Evolutionary conservation across 2,888 invertebrate genomes (phyloP).

Genomic region (Rhagophthalmus giganteus): DNA sequence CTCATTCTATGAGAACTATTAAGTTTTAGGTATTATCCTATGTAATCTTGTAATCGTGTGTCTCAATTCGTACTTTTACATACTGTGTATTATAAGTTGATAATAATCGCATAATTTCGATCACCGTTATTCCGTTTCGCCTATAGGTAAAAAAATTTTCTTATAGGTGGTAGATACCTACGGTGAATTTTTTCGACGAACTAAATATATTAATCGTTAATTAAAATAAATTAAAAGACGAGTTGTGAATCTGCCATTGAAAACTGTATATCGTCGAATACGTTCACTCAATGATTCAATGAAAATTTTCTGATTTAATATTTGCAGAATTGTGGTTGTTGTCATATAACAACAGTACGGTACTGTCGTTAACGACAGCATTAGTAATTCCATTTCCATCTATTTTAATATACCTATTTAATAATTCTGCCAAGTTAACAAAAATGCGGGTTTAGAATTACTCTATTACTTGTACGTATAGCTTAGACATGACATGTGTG

Average conservation of each 20-base stretch:
- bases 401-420: constrained; percentile 38
- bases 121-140: too few species aligned
- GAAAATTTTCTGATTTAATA: constrained; percentile 21
- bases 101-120: constrained; percentile 19
- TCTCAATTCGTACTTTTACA: constrained; percentile 30
- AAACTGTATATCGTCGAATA: constrained; percentile 9
- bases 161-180: too few species aligned
- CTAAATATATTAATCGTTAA: constrained; percentile 10
- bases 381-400: constrained; percentile 37
- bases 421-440: constrained; percentile 53
- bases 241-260: too few species aligned
- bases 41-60: constrained; percentile 24
- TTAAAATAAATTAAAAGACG: too few species aligned
- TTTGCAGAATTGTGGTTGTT: constrained; percentile 40
- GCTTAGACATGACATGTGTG: constrained; percentile 41
- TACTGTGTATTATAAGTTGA: constrained; percentile 24
- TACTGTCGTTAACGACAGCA: constrained; percentile 46
- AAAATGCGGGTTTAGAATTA: constrained; percentile 50
- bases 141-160: too few species aligned
- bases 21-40: constrained; percentile 21
- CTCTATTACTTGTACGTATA: constrained; percentile 42
- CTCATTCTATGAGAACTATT: constrained; percentile 42
- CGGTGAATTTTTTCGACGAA: constrained; percentile 13
- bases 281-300: constrained; percentile 16
- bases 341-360: constrained; percentile 44